Evolutionary conservation across 2,888 invertebrate species (phyloP).

Genomic region (Heliconius ismenius): DNA sequence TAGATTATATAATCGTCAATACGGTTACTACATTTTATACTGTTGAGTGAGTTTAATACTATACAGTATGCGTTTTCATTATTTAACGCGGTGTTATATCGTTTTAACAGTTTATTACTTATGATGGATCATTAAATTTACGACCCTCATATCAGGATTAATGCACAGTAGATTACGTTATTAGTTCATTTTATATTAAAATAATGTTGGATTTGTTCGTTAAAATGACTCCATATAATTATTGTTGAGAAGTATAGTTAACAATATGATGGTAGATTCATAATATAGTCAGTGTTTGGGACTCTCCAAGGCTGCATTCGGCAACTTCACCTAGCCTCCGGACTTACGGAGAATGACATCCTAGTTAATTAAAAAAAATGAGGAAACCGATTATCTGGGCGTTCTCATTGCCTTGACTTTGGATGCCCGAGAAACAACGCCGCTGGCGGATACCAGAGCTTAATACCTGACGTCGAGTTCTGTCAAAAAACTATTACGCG

Average conservation of each 20-base stretch:
- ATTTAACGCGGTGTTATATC: background rate
- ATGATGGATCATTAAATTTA: constrained; percentile 13
- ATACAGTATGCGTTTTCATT: background rate
- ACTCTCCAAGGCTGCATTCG: too few species aligned
- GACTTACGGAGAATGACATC: too few species aligned
- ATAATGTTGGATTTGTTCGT: background rate
- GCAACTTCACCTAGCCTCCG: too few species aligned
- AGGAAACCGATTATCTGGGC: too few species aligned
- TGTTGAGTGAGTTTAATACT: background rate
- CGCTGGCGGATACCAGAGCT: too few species aligned
- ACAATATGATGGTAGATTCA: background rate
- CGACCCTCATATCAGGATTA: background rate
- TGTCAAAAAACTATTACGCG: too few species aligned
- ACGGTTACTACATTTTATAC: background rate
- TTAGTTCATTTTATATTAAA: constrained; percentile 13
- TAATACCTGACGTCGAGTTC: too few species aligned
- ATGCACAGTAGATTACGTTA: constrained; percentile 14
- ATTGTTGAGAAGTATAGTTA: background rate
- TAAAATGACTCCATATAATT: background rate
- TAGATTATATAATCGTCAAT: too few species aligned
- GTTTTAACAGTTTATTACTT: constrained; percentile 22
- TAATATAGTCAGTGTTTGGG: too few species aligned
- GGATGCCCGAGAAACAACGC: too few species aligned
- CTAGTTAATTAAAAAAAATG: too few species aligned
- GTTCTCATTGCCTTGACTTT: too few species aligned